phyloP scores from a whole-genome alignment of 2,888 invertebrate genomes.

The Drosophila gaucha region DNA sequence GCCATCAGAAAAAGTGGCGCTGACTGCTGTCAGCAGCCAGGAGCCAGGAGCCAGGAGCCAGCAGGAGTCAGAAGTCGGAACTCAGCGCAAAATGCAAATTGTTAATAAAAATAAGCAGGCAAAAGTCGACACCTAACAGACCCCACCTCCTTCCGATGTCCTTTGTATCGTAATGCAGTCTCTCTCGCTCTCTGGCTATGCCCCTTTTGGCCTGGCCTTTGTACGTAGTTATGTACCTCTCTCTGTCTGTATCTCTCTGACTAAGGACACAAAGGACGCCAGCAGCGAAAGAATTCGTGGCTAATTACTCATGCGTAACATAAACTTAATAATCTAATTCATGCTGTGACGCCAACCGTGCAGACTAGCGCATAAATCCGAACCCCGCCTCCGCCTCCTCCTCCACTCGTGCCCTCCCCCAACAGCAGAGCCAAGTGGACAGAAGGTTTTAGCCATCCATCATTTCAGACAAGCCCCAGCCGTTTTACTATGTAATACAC shows the following conservation, averaged over 20 bases:
- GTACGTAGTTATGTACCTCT: too few species aligned
- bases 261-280: slow-evolving; percentile 33
- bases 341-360: slow-evolving; percentile 22
- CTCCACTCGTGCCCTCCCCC: background rate
- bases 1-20: slow-evolving; percentile 73
- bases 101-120: slow-evolving; percentile 65
- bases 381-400: background rate
- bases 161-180: slow-evolving; percentile 1
- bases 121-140: slow-evolving; percentile 13
- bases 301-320: slow-evolving; percentile 75
- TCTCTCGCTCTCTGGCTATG: background rate
- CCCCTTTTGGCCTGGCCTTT: background rate
- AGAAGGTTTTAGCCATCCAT: slow-evolving; percentile 26
- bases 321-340: slow-evolving; percentile 71
- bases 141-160: slow-evolving; percentile 2
- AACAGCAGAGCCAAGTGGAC: slow-evolving; percentile 2
- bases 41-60: slow-evolving; percentile 15
- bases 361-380: slow-evolving; percentile 10
- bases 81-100: slow-evolving; percentile 53
- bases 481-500: background rate
- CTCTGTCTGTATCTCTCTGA: slow-evolving; percentile 1
- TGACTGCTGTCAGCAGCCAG: slow-evolving; percentile 50
- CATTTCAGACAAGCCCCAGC: slow-evolving; percentile 21
- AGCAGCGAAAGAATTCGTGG: slow-evolving; percentile 40
- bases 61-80: slow-evolving; percentile 20